phyloP scores from a whole-genome alignment of 2,797 vertebrate genomes.

The Darevskia mixta region DNA sequence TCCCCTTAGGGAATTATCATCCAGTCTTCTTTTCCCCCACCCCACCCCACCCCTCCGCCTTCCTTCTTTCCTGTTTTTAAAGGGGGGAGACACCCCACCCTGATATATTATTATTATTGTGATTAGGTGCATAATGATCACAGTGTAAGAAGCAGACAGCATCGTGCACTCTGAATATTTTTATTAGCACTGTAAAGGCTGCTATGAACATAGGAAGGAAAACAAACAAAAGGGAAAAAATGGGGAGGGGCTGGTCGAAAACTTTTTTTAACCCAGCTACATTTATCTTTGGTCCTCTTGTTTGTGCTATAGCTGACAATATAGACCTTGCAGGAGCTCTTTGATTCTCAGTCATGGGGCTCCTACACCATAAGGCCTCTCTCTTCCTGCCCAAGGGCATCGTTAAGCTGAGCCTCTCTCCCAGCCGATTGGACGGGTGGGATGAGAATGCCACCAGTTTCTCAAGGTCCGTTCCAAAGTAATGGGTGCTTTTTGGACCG shows the following conservation, averaged over 20 bases:
- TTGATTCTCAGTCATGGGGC: background rate
- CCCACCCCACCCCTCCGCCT: conserved; percentile 50
- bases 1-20: conserved; percentile 77
- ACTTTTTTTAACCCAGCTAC: conserved; percentile 21
- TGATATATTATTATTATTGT: conserved; percentile 69
- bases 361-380: background rate
- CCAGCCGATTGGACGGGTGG: background rate
- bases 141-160: conserved; percentile 61
- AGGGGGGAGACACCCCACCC: background rate
- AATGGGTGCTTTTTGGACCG: background rate
- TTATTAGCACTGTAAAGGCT: conserved; percentile 57
- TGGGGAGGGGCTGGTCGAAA: conserved; percentile 18
- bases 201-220: conserved; percentile 55
- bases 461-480: background rate
- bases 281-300: fast-evolving
- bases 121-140: conserved; percentile 72
- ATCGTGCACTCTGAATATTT: conserved; percentile 64
- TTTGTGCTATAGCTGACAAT: background rate
- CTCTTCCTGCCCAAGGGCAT: background rate
- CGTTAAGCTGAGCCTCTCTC: background rate
- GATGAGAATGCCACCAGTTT: background rate
- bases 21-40: conserved; percentile 70
- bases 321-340: background rate
- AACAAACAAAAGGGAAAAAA: conserved; percentile 52
- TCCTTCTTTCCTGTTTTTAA: conserved; percentile 14